Percentiles rank a stretch among this genome's conserved stretches.
Conservation (phyloP, 1,140 invertebrate species). For the Metopolophium dirhodum region DNA sequence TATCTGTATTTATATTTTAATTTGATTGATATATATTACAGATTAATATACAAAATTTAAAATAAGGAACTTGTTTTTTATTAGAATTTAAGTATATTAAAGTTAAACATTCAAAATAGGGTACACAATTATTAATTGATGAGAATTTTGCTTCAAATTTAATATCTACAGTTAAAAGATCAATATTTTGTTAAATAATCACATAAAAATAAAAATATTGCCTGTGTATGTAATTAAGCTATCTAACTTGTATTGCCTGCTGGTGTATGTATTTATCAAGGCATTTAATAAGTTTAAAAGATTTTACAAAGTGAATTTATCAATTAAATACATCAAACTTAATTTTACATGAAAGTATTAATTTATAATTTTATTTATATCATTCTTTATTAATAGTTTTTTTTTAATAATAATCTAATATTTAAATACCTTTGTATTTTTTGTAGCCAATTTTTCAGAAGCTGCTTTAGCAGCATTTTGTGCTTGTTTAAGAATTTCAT, state of each 20-base stretch:
- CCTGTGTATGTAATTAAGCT: background rate
- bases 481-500: conserved; percentile 79
- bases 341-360: background rate
- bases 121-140: background rate
- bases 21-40: too few species aligned
- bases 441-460: conserved; percentile 70
- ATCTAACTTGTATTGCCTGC: background rate
- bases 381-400: background rate
- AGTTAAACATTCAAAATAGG: background rate
- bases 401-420: background rate
- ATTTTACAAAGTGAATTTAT: background rate
- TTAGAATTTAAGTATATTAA: background rate
- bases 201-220: background rate
- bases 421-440: conserved; percentile 64
- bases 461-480: conserved; percentile 72
- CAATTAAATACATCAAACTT: background rate
- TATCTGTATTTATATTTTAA: too few species aligned
- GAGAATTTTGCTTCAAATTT: background rate
- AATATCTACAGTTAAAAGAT: too few species aligned
- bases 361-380: background rate
- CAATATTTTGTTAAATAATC: background rate
- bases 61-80: background rate
- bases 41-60: too few species aligned
- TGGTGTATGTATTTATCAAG: background rate
- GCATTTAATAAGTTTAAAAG: background rate